A percentile compares a stretch with the other conserved stretches of the same genome.
These are phyloP conservation scores for Bergia sp. DNA, from an alignment of 92 coral and sea anemone species.

Conservation along the genomic window DNA sequence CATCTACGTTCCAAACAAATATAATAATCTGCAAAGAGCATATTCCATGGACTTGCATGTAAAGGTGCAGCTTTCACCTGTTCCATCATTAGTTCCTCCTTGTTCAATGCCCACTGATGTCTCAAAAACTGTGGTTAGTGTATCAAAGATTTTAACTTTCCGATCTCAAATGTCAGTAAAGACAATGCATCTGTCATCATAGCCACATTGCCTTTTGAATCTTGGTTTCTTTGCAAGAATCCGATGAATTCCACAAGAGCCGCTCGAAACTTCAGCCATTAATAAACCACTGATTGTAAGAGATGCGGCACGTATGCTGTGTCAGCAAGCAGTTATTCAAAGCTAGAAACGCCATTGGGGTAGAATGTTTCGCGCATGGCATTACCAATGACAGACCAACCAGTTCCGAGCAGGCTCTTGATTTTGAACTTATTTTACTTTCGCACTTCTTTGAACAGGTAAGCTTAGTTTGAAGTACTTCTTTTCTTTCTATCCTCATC, in stretches of 20 bases:
- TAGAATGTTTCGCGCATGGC: too few species aligned
- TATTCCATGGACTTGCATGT: conserved; percentile 49
- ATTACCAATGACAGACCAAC: too few species aligned
- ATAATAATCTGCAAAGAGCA: conserved; percentile 44
- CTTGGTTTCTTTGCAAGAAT: conserved; percentile 5
- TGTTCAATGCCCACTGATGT: conserved; percentile 48
- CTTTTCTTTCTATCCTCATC: too few species aligned
- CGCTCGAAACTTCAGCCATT: neutral
- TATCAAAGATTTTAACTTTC: conserved; percentile 40
- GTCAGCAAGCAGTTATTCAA: too few species aligned
- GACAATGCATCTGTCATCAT: conserved; percentile 15
- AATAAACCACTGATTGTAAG: neutral
- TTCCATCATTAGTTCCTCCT: conserved; percentile 46
- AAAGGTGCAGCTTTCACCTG: conserved; percentile 49
- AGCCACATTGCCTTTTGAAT: neutral
- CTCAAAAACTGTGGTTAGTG: conserved; percentile 11
- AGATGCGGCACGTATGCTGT: too few species aligned
- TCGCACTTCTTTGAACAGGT: too few species aligned
- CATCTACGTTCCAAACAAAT: conserved; percentile 40
- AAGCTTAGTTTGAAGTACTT: too few species aligned
- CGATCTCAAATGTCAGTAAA: conserved; percentile 31
- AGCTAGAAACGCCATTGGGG: too few species aligned
- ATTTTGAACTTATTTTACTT: too few species aligned
- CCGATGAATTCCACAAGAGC: conserved; percentile 34
- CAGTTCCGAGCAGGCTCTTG: too few species aligned